Conservation (phyloP, 1,140 invertebrate species). For the Wiebesia pumilae region DNA sequence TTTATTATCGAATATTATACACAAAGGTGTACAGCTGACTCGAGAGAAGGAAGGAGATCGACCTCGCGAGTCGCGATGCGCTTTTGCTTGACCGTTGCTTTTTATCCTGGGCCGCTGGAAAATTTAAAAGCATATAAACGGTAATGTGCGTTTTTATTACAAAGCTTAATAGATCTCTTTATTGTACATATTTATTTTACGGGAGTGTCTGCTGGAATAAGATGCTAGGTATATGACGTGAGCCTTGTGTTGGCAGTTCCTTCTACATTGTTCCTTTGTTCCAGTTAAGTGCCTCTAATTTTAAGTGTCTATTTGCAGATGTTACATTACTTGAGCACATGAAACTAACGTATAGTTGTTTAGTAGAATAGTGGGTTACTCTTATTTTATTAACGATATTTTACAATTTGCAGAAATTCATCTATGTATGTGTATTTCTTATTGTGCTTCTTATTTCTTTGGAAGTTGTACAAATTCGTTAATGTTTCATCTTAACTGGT, state of each 20-base stretch:
- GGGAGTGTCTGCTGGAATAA: too few relatives aligned
- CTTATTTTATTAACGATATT: too few relatives aligned
- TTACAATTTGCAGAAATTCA: too few relatives aligned
- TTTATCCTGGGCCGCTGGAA: not conserved
- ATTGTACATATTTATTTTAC: not conserved
- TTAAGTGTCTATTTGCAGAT: not conserved
- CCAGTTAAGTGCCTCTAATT: not conserved
- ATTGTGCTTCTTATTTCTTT: too few relatives aligned
- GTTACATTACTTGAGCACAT: not conserved
- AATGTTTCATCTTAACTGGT: not conserved
- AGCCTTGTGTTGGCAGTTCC: not conserved
- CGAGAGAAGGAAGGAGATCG: not conserved
- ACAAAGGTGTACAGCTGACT: constrained; percentile 49
- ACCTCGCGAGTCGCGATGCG: not conserved
- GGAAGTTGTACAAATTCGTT: too few relatives aligned
- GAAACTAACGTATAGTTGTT: not conserved
- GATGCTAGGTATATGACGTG: constrained; percentile 12
- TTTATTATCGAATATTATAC: constrained; percentile 47
- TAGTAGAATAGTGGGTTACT: not conserved
- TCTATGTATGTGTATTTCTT: too few relatives aligned
- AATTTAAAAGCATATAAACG: not conserved
- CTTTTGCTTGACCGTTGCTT: constrained; percentile 5
- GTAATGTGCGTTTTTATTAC: not conserved
- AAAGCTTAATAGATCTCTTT: not conserved
- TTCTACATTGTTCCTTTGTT: not conserved